These are phyloP conservation scores for Cheirogaleus medius DNA, from an alignment of 2,113 vertebrate genomes.

Conservation along the genomic window DNA sequence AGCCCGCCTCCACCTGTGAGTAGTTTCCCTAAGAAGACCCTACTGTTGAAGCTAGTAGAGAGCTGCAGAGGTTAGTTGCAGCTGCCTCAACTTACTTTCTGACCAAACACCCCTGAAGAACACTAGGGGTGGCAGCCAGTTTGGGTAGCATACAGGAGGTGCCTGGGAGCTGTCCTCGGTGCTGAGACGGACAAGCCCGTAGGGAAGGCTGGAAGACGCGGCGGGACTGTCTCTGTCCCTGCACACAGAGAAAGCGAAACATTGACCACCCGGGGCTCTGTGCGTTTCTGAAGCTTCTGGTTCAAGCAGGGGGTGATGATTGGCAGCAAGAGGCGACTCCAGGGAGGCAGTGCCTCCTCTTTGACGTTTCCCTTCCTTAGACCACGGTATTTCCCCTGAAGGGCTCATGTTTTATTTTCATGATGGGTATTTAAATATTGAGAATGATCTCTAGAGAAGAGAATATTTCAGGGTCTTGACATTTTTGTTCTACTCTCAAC, in stretches of 20 bases:
- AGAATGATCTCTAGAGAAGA: background rate
- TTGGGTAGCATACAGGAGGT: no score
- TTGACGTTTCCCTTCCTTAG: background rate
- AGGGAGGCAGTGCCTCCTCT: background rate
- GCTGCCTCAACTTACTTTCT: background rate
- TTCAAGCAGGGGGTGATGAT: background rate
- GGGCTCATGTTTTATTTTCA: background rate
- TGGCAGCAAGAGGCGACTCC: background rate
- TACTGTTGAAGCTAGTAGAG: background rate
- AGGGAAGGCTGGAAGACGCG: background rate
- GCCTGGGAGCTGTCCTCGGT: constrained; percentile 20
- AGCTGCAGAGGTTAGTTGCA: background rate
- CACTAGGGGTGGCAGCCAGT: background rate
- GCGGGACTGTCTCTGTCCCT: no score
- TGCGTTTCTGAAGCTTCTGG: background rate
- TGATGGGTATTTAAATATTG: background rate
- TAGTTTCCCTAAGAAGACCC: background rate
- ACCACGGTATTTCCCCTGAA: background rate
- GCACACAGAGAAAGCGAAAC: background rate
- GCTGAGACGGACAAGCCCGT: background rate
- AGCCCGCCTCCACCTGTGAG: background rate
- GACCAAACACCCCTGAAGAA: background rate
- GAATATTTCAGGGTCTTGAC: background rate
- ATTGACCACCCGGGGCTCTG: background rate
- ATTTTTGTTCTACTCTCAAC: background rate